Evolutionary conservation across 2,113 vertebrate species (phyloP).

Genomic region (Struthio camelus): DNA sequence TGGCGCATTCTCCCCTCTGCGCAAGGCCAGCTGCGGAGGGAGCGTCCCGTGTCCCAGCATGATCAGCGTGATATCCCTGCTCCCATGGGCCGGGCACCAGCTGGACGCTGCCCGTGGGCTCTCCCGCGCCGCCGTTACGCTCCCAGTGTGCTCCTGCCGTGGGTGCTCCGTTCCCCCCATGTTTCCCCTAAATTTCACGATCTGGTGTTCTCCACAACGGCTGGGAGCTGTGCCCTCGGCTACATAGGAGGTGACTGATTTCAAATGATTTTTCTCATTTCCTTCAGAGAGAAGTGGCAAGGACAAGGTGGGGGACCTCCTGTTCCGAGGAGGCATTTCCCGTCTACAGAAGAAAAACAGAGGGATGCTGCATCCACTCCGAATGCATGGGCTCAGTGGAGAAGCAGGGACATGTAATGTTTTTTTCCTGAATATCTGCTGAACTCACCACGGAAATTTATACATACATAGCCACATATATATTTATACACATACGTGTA

Average conservation of each 20-base stretch:
- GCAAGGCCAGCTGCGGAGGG: background rate
- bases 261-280: background rate
- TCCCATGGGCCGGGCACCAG: background rate
- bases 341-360: background rate
- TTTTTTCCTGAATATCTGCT: background rate
- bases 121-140: background rate
- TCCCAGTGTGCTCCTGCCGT: background rate
- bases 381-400: fast-evolving
- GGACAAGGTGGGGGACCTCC: background rate
- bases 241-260: background rate
- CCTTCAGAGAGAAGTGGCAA: background rate
- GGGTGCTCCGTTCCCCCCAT: background rate
- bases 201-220: background rate
- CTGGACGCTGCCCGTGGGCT: background rate
- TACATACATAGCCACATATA: background rate
- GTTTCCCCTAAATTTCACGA: background rate
- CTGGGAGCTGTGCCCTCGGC: background rate
- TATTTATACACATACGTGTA: background rate
- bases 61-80: background rate
- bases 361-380: background rate
- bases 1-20: conserved; percentile 12
- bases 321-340: background rate
- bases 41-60: background rate
- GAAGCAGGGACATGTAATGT: background rate
- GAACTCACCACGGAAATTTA: background rate